Conservation (phyloP, 2,797 vertebrate species). For the Enteromius trimaculatus region DNA sequence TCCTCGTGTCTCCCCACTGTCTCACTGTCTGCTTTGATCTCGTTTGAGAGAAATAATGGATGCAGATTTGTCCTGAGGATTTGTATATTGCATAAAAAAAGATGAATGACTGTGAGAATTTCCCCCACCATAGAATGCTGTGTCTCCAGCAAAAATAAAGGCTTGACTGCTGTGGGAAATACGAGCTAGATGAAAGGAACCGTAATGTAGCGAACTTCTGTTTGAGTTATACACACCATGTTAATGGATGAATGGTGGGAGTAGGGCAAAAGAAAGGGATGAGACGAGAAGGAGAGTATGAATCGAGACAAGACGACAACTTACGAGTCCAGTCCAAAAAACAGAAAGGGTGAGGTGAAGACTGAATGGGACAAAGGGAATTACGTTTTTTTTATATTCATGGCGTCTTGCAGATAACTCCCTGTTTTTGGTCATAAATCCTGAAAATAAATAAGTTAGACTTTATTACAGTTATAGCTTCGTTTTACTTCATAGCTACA, state of each 20-base stretch:
- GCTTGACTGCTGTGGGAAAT: constrained; percentile 48
- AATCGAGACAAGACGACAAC: constrained; percentile 24
- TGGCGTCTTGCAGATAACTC: constrained; percentile 45
- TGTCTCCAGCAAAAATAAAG: constrained; percentile 48
- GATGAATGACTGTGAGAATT: constrained; percentile 29
- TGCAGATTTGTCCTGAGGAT: constrained; percentile 37
- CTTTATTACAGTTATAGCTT: background rate
- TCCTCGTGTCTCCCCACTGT: constrained; percentile 16
- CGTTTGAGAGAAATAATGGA: background rate
- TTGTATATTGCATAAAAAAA: constrained; percentile 46
- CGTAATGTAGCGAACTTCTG: constrained; percentile 35
- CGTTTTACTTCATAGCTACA: constrained; percentile 12
- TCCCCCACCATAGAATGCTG: constrained; percentile 41
- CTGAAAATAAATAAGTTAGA: background rate
- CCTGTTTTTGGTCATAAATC: constrained; percentile 44
- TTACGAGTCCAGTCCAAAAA: constrained; percentile 33
- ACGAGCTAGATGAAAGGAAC: constrained; percentile 33
- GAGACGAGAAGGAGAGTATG: constrained; percentile 30
- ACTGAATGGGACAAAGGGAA: constrained; percentile 47
- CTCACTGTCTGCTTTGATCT: constrained; percentile 35
- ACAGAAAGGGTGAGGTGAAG: constrained; percentile 41
- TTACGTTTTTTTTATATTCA: constrained; percentile 36
- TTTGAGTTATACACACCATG: constrained; percentile 40
- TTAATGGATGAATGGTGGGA: constrained; percentile 46
- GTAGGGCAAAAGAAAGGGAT: constrained; percentile 35